phyloP scores from a whole-genome alignment of 2,113 vertebrate species.

The Saccopteryx leptura region DNA sequence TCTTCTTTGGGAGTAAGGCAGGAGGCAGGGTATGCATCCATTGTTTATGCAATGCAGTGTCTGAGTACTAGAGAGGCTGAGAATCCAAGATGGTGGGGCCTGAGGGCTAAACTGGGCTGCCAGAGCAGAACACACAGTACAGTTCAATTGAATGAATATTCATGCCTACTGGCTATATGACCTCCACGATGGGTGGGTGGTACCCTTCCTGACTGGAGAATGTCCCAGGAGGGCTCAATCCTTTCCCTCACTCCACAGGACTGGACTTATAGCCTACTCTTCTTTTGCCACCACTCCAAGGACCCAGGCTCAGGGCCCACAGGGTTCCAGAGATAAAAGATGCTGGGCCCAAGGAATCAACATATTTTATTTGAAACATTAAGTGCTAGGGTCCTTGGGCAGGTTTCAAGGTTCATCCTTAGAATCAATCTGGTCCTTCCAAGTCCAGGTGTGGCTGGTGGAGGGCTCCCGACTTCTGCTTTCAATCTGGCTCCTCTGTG shows the following conservation, averaged over 20 bases:
- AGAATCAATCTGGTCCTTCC: not conserved
- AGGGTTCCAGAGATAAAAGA: not conserved
- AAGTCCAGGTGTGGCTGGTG: not conserved
- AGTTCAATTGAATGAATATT: not conserved
- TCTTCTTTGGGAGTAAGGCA: not conserved
- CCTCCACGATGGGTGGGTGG: not conserved
- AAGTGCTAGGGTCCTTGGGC: not conserved
- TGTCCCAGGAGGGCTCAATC: not conserved
- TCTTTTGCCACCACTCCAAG: not conserved
- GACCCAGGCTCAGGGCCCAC: not conserved
- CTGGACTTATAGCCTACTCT: not conserved
- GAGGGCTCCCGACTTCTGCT: not conserved
- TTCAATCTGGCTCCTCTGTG: not conserved
- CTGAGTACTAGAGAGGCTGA: not conserved
- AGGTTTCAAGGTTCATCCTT: not conserved
- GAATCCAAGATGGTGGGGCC: not conserved
- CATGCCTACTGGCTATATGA: not conserved
- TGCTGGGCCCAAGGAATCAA: not conserved
- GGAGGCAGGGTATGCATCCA: not conserved
- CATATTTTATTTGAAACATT: conserved; percentile 71
- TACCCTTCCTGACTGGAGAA: not conserved
- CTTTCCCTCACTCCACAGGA: not conserved
- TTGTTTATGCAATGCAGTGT: not conserved
- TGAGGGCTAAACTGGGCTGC: not conserved
- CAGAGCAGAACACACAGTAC: not conserved